Base-by-base conservation (phyloP, 2,888 invertebrate species). In the Schizaphis graminum region DNA sequence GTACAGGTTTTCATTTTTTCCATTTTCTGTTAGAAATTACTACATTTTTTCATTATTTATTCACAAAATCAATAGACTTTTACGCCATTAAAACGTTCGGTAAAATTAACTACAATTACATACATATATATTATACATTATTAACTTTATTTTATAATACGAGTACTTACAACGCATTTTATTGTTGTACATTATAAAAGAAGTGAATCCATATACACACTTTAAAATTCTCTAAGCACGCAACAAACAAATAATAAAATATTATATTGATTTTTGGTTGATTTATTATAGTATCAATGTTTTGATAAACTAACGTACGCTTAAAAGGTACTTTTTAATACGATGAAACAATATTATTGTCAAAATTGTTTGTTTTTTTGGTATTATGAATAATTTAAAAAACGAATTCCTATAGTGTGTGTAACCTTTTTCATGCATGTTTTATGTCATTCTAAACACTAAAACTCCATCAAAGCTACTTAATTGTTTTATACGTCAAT, bases 231-330 rank as follows among this genome's bases (percentile, higher is more conserved):
- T 91, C n/a, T 77, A 26, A 13, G 35, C 90, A 49, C 90, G 67
- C 90, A 26, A 91, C 90, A 35, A 91, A 35, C 35, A 77, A 35
- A 35, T 35, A 77, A 77, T 77, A 77, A 77, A 91, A 77, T 91
- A 77, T 53, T 91, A 77, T 53, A 89, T 57, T 41, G 89, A 89
- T 57, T 89, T 89, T 44, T 26, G 41, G 4, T 77, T 91, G 90
- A 77, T 91, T 91, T 67, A 77, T 77, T 77, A 24, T 7, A 77
- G 21, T 21, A 35, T 35, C 35, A 21, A 21, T 35, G 0, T 77
- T 77, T 77, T 11, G 21, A 77, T 35, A 35, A 35, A 21, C 21
- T 35, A 21, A 35, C 67, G 2, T 35, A 77, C 7, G 16, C 21
- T 21, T 35, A 35, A 53, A 53, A 53, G 21, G 21, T 53, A 53